These are phyloP conservation scores for Axea sp. DNA, from an alignment of 2,888 invertebrate genomes.

Conservation along the genomic window DNA sequence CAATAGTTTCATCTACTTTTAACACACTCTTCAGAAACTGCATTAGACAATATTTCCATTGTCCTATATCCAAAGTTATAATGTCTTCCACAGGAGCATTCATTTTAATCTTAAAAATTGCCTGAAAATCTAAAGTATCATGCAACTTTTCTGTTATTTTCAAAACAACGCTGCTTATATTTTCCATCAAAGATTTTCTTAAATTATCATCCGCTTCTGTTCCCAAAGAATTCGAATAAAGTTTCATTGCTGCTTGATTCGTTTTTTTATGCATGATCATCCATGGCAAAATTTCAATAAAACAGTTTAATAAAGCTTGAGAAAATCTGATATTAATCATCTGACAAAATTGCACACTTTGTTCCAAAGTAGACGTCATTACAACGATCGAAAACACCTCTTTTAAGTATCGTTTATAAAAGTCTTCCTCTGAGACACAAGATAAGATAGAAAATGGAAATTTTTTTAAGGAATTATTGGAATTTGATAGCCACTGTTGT, in stretches of 20 bases:
- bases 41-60: slow-evolving; percentile 25
- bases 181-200: slow-evolving; percentile 20
- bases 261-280: slow-evolving; percentile 18
- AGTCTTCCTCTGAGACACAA: slow-evolving; percentile 20
- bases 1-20: slow-evolving; percentile 16
- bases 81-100: background rate
- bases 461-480: slow-evolving; percentile 10
- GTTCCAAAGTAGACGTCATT: slow-evolving; percentile 11
- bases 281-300: slow-evolving; percentile 52
- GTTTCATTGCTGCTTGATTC: slow-evolving; percentile 6
- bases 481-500: slow-evolving; percentile 16
- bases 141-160: slow-evolving; percentile 46
- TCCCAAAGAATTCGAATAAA: slow-evolving; percentile 40
- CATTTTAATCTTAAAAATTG: slow-evolving; percentile 36
- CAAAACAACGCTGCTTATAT: slow-evolving; percentile 20
- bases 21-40: slow-evolving; percentile 19
- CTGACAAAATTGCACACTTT: slow-evolving; percentile 35
- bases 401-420: slow-evolving; percentile 26
- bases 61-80: slow-evolving; percentile 7
- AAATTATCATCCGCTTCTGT: slow-evolving; percentile 22
- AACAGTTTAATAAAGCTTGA: slow-evolving; percentile 24
- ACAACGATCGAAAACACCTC: slow-evolving; percentile 37
- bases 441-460: slow-evolving; percentile 38
- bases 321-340: slow-evolving; percentile 9
- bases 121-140: slow-evolving; percentile 34